Percentiles rank a stretch among this genome's conserved stretches.
Evolutionary conservation across 2,888 invertebrate genomes (phyloP).

Genomic region (Ormyrus rosae): DNA sequence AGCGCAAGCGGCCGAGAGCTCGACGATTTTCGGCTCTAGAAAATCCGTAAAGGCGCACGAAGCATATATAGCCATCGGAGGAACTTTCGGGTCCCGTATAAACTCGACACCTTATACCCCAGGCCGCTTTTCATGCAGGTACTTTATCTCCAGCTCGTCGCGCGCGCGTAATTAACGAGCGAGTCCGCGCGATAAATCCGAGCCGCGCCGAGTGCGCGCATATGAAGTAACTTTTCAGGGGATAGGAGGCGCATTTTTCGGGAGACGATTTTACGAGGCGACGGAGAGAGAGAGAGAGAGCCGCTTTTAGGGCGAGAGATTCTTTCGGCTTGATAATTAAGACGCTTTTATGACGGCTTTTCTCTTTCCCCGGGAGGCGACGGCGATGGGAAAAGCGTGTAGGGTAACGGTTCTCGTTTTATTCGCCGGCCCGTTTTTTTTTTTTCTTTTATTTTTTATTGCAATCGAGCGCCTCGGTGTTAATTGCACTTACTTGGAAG

Average conservation of each 20-base stretch:
- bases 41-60: background rate
- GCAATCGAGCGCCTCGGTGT: no score
- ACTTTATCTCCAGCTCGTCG: conserved; percentile 43
- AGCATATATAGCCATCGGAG: background rate
- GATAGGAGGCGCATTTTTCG: conserved; percentile 28
- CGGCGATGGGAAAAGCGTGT: no score
- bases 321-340: no score
- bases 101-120: conserved; percentile 42
- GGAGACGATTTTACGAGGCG: conserved; percentile 38
- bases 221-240: conserved; percentile 33
- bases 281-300: conserved; percentile 3
- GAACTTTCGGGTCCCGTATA: conserved; percentile 16
- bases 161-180: conserved; percentile 48
- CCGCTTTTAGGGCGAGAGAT: conserved; percentile 3
- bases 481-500: no score
- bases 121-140: conserved; percentile 40
- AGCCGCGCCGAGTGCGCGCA: background rate
- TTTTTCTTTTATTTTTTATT: no score
- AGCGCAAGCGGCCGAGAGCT: no score
- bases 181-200: conserved; percentile 48
- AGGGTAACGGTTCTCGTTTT: no score
- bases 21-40: background rate
- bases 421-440: no score
- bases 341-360: no score
- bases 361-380: no score